A percentile compares a stretch with the other conserved stretches of the same genome.
These are phyloP conservation scores for Drosophila subobscura DNA, from an alignment of 1,140 invertebrate species.

Conservation along the genomic window DNA sequence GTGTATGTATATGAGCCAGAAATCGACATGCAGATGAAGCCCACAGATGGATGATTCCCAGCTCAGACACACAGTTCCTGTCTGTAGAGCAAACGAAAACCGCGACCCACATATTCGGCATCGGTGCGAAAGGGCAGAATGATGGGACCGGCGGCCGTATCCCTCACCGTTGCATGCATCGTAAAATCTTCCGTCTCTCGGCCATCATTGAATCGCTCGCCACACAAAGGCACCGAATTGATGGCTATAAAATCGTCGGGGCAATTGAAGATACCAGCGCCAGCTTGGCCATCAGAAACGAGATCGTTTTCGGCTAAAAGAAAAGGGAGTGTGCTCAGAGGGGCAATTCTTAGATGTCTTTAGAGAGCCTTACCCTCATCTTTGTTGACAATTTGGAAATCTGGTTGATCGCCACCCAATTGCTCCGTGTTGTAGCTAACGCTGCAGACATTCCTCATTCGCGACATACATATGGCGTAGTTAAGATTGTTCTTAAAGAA, in stretches of 20 bases:
- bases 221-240: slow-evolving; percentile 88
- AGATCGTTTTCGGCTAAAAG: slow-evolving; percentile 78
- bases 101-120: slow-evolving; percentile 84
- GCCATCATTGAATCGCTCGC: slow-evolving; percentile 89
- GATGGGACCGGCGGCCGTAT: slow-evolving; percentile 85
- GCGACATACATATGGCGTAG: slow-evolving; percentile 90
- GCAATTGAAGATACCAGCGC: slow-evolving; percentile 89
- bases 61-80: slow-evolving; percentile 84
- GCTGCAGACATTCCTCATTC: slow-evolving; percentile 86
- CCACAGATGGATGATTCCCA: not conserved
- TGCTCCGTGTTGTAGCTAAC: slow-evolving; percentile 87
- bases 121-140: slow-evolving; percentile 85
- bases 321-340: not conserved
- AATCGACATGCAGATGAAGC: slow-evolving; percentile 10
- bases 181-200: slow-evolving; percentile 85
- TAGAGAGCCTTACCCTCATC: slow-evolving; percentile 84
- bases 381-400: slow-evolving; percentile 88
- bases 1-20: slow-evolving; percentile 11
- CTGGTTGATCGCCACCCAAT: slow-evolving; percentile 84
- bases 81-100: slow-evolving; percentile 85
- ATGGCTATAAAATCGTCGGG: slow-evolving; percentile 89
- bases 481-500: slow-evolving; percentile 90
- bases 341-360: not conserved
- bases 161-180: slow-evolving; percentile 87
- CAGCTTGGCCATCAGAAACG: slow-evolving; percentile 87